A percentile compares a stretch with the other conserved stretches of the same genome.
Conservation (phyloP, 2,113 vertebrate genomes). For the Bombycilla garrulus region DNA sequence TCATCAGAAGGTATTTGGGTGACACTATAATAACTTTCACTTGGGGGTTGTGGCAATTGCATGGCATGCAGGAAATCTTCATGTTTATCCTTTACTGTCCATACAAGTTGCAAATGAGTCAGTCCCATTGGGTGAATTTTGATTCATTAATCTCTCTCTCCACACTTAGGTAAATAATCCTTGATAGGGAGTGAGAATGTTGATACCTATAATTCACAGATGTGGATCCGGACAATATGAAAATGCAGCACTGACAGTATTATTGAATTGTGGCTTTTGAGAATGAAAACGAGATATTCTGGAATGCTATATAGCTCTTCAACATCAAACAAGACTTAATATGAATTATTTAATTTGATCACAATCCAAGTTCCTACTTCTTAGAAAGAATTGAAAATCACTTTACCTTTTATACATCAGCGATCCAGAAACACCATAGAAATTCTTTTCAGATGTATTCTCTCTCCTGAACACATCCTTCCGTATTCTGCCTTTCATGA, state of each 20-base stretch:
- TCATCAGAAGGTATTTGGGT: not conserved
- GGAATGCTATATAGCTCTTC: not conserved
- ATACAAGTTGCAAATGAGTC: not conserved
- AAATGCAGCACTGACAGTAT: not conserved
- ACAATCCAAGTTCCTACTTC: not conserved
- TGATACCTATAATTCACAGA: not conserved
- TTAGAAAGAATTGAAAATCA: slow-evolving; percentile 8
- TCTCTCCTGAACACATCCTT: not conserved
- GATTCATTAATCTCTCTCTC: not conserved
- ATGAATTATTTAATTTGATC: slow-evolving; percentile 7
- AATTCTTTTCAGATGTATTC: not conserved
- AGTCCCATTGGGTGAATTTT: not conserved
- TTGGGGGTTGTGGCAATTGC: not conserved
- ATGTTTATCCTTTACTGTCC: not conserved
- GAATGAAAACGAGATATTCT: not conserved
- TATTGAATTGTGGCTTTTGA: not conserved
- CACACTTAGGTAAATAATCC: not conserved
- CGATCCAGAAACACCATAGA: not conserved
- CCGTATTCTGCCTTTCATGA: not conserved
- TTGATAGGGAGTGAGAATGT: not conserved
- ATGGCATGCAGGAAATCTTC: not conserved
- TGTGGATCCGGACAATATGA: not conserved
- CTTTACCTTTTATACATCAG: not conserved
- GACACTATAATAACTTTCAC: not conserved
- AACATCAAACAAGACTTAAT: not conserved